A percentile compares a stretch with the other conserved stretches of the same genome.
These are phyloP conservation scores for Caenorhabditis sulstoni DNA, from an alignment of 2,888 invertebrate genomes.

Conservation along the genomic window DNA sequence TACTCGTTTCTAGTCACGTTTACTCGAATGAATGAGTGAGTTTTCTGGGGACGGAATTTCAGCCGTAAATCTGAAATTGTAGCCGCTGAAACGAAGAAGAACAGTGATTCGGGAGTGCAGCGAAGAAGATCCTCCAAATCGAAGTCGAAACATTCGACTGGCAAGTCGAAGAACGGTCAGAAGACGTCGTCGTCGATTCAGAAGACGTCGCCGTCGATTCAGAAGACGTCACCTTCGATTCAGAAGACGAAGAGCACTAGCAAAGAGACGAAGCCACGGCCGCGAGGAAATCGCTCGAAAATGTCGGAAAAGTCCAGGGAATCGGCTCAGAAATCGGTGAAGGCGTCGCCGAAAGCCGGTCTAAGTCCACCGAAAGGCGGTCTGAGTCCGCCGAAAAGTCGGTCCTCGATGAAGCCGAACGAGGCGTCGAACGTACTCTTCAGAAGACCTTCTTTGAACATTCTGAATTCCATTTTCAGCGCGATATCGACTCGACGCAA, in stretches of 20 bases:
- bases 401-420: too few species aligned
- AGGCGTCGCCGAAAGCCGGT: not conserved
- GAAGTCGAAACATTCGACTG: constrained; percentile 1
- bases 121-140: not conserved
- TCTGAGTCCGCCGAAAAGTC: constrained; percentile 10
- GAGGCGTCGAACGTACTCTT: too few species aligned
- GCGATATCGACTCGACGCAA: constrained; percentile 55
- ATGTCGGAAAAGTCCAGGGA: constrained; percentile 24
- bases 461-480: too few species aligned
- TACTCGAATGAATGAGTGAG: constrained; percentile 49
- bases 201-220: too few species aligned
- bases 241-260: not conserved
- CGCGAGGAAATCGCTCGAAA: constrained; percentile 12
- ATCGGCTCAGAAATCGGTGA: constrained; percentile 20
- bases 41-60: not conserved
- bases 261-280: not conserved
- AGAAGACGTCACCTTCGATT: not conserved
- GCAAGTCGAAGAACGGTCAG: not conserved
- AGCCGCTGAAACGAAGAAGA: constrained; percentile 33
- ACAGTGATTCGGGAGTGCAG: constrained; percentile 11
- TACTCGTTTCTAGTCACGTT: constrained; percentile 39
- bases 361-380: not conserved
- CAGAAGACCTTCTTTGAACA: too few species aligned
- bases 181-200: not conserved
- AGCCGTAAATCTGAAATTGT: not conserved